Conservation (phyloP, 2,888 invertebrate species). For the Uloborus plumipes region DNA sequence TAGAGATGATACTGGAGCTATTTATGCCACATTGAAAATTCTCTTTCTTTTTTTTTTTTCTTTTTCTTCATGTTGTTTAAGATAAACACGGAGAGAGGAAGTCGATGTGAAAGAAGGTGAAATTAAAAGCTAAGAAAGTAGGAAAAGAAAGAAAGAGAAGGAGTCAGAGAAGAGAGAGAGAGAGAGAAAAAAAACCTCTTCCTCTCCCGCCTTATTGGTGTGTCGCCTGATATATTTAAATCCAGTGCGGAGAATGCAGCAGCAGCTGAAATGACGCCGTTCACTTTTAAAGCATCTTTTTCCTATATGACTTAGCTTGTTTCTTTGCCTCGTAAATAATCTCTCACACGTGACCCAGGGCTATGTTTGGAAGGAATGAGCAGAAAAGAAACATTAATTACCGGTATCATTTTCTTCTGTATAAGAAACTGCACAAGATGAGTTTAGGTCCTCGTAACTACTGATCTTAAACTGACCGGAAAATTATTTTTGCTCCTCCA, state of each 20-base stretch:
- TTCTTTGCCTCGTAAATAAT: slow-evolving; percentile 6
- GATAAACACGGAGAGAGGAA: slow-evolving; percentile 38
- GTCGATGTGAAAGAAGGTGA: slow-evolving; percentile 1
- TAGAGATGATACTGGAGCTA: slow-evolving; percentile 20
- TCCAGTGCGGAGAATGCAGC: slow-evolving; percentile 4
- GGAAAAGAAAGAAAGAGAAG: slow-evolving; percentile 22
- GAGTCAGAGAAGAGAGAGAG: neutral
- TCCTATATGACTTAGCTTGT: slow-evolving; percentile 6
- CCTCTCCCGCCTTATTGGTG: slow-evolving; percentile 22
- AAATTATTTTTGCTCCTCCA: too few relatives aligned
- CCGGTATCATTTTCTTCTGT: neutral
- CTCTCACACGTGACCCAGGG: neutral
- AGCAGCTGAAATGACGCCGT: slow-evolving; percentile 26
- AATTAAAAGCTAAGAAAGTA: slow-evolving; percentile 24
- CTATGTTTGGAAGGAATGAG: slow-evolving; percentile 11
- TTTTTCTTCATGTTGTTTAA: slow-evolving; percentile 46
- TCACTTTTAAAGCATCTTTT: slow-evolving; percentile 1
- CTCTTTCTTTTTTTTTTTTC: slow-evolving; percentile 13
- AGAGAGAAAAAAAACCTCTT: neutral
- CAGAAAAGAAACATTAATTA: neutral
- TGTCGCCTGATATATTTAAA: slow-evolving; percentile 52
- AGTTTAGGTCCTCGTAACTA: too few relatives aligned
- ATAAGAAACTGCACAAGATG: neutral
- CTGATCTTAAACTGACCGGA: too few relatives aligned
- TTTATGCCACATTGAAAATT: slow-evolving; percentile 45